Conservation (phyloP, 1,140 invertebrate genomes). For the Oncopodura yosiiana region DNA sequence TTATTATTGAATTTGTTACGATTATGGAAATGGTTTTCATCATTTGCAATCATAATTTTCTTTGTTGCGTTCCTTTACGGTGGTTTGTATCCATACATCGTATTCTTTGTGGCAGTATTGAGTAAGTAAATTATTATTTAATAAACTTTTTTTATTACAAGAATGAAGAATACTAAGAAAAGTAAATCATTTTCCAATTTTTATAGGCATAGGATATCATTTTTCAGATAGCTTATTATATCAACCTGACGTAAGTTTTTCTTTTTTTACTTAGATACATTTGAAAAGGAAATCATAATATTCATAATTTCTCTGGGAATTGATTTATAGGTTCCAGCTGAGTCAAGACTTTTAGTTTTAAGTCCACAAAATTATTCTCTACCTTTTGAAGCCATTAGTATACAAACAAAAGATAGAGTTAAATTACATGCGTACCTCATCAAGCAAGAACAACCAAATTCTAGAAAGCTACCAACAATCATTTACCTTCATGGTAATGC, state of each 20-base stretch:
- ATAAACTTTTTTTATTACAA: background rate
- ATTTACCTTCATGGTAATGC: conserved; percentile 93
- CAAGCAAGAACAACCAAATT: conserved; percentile 58
- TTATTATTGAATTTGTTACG: conserved; percentile 23
- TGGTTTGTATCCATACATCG: conserved; percentile 29
- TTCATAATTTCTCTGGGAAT: too few relatives aligned
- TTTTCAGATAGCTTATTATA: conserved; percentile 31
- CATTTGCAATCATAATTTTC: conserved; percentile 29
- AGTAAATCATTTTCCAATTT: background rate
- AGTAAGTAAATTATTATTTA: conserved; percentile 20
- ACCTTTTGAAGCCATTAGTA: conserved; percentile 72
- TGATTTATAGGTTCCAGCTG: conserved; percentile 58
- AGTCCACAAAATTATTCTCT: conserved; percentile 71
- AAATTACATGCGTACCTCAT: conserved; percentile 79
- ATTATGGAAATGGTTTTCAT: conserved; percentile 30
- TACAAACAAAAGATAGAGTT: conserved; percentile 65
- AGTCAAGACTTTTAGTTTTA: conserved; percentile 75
- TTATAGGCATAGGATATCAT: conserved; percentile 30
- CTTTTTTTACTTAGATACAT: too few relatives aligned
- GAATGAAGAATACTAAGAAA: background rate
- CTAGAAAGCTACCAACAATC: conserved; percentile 60
- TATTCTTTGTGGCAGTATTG: conserved; percentile 21
- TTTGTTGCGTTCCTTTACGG: conserved; percentile 33
- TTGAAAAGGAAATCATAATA: too few relatives aligned
- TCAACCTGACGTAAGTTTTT: too few relatives aligned